Conservation (phyloP, 2,797 vertebrate species). For the Cyclura pinguis region DNA sequence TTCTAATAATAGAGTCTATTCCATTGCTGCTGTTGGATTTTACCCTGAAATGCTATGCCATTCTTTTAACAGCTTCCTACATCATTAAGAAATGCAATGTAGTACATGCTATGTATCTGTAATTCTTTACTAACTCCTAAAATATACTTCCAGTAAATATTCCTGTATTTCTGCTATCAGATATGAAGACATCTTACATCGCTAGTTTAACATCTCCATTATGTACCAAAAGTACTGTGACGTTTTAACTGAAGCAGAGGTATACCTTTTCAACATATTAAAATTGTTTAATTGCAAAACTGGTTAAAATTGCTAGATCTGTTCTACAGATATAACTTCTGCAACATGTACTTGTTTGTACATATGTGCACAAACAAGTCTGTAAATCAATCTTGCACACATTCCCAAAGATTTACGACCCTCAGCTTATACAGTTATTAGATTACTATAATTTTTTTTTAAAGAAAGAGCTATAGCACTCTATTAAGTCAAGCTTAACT, state of each 20-base stretch:
- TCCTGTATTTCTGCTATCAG: background rate
- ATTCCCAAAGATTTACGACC: background rate
- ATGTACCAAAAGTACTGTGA: background rate
- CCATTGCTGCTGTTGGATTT: background rate
- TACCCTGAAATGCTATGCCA: background rate
- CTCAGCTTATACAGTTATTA: background rate
- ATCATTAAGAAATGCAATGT: background rate
- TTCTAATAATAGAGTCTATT: background rate
- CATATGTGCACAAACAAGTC: background rate
- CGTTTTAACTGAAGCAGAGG: no score
- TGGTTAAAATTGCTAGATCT: no score
- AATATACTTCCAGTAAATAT: background rate
- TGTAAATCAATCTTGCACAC: background rate
- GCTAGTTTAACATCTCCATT: background rate
- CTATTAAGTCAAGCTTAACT: no score
- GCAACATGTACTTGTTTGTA: background rate
- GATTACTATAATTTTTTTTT: background rate
- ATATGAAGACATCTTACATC: background rate
- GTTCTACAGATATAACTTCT: background rate
- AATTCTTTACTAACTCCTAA: background rate
- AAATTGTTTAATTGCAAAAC: no score
- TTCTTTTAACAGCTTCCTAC: background rate
- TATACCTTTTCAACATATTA: no score
- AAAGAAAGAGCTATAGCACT: no score
- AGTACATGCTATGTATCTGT: background rate